Conservation (phyloP, 2,888 invertebrate species). For the Rutpela maculata region DNA sequence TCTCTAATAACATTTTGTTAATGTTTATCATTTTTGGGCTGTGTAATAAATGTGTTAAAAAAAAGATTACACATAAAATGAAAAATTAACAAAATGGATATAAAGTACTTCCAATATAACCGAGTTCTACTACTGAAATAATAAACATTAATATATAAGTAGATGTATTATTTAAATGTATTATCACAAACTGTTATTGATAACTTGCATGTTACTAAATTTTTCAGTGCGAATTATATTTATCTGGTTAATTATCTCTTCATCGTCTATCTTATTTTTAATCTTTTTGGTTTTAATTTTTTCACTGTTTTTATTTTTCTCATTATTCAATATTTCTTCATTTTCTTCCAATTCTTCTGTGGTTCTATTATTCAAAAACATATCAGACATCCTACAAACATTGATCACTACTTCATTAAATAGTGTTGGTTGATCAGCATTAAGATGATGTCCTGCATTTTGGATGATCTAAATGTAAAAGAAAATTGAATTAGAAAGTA, state of each 20-base stretch:
- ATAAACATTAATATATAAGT: no score
- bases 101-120: no score
- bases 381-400: not conserved
- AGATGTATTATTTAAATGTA: no score
- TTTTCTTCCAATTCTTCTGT: not conserved
- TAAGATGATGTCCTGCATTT: not conserved
- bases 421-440: slow-evolving; percentile 6
- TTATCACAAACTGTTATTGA: no score
- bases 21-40: no score
- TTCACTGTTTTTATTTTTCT: not conserved
- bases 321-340: not conserved
- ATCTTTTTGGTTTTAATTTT: not conserved
- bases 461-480: not conserved
- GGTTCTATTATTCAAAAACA: not conserved
- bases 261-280: slow-evolving; percentile 8
- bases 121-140: no score
- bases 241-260: slow-evolving; percentile 15
- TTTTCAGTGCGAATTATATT: slow-evolving; percentile 1
- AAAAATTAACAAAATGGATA: no score
- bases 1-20: no score
- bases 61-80: no score
- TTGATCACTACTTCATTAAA: slow-evolving; percentile 8
- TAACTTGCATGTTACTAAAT: no score
- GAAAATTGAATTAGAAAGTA: not conserved
- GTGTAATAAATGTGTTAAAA: no score